phyloP scores from a whole-genome alignment of 2,113 vertebrate species.

The Orycteropus afer region DNA sequence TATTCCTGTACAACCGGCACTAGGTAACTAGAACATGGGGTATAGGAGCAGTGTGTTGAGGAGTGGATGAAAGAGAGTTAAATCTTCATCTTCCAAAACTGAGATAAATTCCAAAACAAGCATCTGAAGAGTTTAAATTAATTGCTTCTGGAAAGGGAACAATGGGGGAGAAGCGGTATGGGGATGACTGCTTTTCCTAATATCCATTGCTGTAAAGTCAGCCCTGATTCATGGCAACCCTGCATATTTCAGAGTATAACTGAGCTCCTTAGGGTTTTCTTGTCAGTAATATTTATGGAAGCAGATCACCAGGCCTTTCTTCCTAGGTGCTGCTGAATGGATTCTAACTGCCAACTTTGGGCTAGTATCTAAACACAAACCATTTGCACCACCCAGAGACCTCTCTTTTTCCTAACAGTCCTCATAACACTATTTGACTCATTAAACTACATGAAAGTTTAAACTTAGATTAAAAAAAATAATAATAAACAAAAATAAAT shows the following conservation, averaged over 20 bases:
- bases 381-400: not conserved
- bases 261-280: too few species aligned
- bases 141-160: not conserved
- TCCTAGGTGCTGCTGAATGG: not conserved
- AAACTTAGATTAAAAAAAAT: not conserved
- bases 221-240: not conserved
- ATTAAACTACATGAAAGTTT: not conserved
- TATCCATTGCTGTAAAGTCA: not conserved
- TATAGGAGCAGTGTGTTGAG: not conserved
- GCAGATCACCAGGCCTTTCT: not conserved
- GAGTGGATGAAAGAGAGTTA: not conserved
- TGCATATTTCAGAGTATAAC: too few species aligned
- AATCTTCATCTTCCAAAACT: not conserved
- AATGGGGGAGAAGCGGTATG: not conserved
- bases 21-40: too few species aligned
- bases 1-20: too few species aligned
- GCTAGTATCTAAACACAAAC: not conserved
- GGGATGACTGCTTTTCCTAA: not conserved
- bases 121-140: not conserved
- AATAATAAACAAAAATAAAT: slow-evolving; percentile 7
- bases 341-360: not conserved
- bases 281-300: too few species aligned
- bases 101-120: not conserved
- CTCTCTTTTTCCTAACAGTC: not conserved
- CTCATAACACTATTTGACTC: not conserved